Conservation (phyloP, 2,888 invertebrate genomes). For the Diaprepes abbreviatus region DNA sequence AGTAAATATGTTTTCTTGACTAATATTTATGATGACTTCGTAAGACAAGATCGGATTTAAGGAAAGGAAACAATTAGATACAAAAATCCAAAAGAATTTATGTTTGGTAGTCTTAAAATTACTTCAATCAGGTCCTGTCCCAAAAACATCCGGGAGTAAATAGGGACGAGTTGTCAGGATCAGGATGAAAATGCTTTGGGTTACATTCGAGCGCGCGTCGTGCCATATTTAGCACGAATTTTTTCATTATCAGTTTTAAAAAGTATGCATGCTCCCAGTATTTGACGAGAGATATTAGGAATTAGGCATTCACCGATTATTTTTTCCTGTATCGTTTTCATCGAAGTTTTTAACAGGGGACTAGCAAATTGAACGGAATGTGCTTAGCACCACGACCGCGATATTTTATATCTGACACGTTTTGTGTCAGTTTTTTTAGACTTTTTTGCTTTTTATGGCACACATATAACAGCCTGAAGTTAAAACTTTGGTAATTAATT, state of each 20-base stretch:
- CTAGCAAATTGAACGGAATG: conserved; percentile 46
- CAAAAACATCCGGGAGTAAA: conserved; percentile 47
- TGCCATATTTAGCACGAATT: conserved; percentile 46
- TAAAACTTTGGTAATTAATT: conserved; percentile 47
- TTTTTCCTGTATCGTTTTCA: conserved; percentile 34
- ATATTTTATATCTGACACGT: conserved; percentile 50
- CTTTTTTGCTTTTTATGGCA: conserved; percentile 42
- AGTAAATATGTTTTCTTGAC: no score
- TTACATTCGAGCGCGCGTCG: conserved; percentile 26
- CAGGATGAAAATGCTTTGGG: conserved; percentile 45
- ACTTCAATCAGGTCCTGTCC: conserved; percentile 33
- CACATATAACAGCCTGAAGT: conserved; percentile 27
- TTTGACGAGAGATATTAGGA: conserved; percentile 47
- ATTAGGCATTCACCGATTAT: conserved; percentile 37
- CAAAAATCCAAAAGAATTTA: no score
- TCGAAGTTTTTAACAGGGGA: conserved; percentile 45
- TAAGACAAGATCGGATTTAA: no score
- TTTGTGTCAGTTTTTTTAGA: conserved; percentile 25
- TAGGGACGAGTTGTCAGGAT: conserved; percentile 49
- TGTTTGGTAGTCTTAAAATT: background rate
- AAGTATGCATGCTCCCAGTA: conserved; percentile 50
- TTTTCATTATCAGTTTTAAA: conserved; percentile 51
- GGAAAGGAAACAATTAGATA: no score
- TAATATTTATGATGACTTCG: no score
- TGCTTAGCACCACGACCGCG: conserved; percentile 34